These are phyloP conservation scores for Catajapyx aquilonaris DNA, from an alignment of 1,140 invertebrate species.

Conservation along the genomic window DNA sequence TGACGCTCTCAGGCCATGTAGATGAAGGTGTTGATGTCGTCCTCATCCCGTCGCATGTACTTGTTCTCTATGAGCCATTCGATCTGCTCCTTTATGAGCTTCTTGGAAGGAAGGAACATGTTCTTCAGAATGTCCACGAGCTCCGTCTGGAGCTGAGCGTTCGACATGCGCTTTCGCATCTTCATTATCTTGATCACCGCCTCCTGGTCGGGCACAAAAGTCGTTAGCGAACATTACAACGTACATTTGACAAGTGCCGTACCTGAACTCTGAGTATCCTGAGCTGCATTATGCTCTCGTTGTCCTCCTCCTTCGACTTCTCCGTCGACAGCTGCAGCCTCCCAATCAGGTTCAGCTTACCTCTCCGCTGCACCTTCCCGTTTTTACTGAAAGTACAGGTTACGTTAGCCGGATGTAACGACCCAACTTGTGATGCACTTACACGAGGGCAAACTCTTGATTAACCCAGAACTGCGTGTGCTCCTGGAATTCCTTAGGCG, in stretches of 20 bases:
- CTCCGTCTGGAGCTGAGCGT: slow-evolving; percentile 86
- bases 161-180: slow-evolving; percentile 85
- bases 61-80: slow-evolving; percentile 99
- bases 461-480: slow-evolving; percentile 90
- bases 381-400: slow-evolving; percentile 49
- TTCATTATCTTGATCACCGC: slow-evolving; percentile 99
- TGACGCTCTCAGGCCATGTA: slow-evolving; percentile 92
- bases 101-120: slow-evolving; percentile 97
- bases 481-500: slow-evolving; percentile 83
- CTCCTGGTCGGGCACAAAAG: slow-evolving; percentile 40
- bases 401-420: slow-evolving; percentile 1
- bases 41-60: slow-evolving; percentile 88
- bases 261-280: slow-evolving; percentile 72
- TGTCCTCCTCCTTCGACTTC: slow-evolving; percentile 86
- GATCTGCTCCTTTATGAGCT: slow-evolving; percentile 98
- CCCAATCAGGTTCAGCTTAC: slow-evolving; percentile 88
- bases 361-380: slow-evolving; percentile 77
- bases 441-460: slow-evolving; percentile 78
- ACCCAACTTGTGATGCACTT: slow-evolving; percentile 11
- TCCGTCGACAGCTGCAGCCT: slow-evolving; percentile 85
- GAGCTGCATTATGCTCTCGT: slow-evolving; percentile 90
- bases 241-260: slow-evolving; percentile 10
- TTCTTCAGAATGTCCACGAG: slow-evolving; percentile 95
- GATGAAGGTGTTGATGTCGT: slow-evolving; percentile 94
- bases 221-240: background rate